Conservation (phyloP, 2,113 vertebrate species). For the Forbesichthys papilliferus region DNA sequence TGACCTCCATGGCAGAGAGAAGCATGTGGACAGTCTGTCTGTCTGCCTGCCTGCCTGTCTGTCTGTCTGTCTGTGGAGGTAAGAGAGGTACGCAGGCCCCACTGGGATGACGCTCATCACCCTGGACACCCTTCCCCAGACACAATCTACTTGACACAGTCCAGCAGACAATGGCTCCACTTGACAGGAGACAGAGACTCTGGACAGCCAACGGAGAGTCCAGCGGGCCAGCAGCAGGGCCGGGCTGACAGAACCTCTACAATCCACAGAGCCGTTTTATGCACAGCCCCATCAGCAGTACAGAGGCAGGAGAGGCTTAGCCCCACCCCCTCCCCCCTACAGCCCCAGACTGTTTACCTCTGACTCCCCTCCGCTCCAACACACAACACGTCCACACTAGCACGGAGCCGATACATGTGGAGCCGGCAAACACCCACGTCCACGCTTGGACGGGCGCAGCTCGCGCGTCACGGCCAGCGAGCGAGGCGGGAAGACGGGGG, state of each 20-base stretch:
- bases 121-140: conserved; percentile 31
- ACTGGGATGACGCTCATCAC: conserved; percentile 32
- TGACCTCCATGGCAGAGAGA: conserved; percentile 70
- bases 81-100: neutral
- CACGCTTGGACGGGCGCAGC: conserved; percentile 24
- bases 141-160: conserved; percentile 40
- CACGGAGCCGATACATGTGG: conserved; percentile 12
- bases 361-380: neutral
- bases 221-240: conserved; percentile 4
- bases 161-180: conserved; percentile 31
- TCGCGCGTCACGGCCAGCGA: conserved; percentile 18
- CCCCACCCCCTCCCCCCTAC: conserved; percentile 14
- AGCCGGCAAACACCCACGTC: conserved; percentile 14
- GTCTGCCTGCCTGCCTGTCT: conserved; percentile 26
- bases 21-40: conserved; percentile 28
- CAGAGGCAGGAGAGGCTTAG: conserved; percentile 8
- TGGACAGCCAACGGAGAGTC: neutral
- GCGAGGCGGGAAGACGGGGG: conserved; percentile 21
- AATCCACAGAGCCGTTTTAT: conserved; percentile 27
- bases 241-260: conserved; percentile 40
- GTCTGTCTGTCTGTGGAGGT: conserved; percentile 22
- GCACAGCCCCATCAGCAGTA: conserved; percentile 24
- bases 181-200: conserved; percentile 23
- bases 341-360: conserved; percentile 34
- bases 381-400: conserved; percentile 16